A percentile compares a stretch with the other conserved stretches of the same genome.
Evolutionary conservation across 2,888 invertebrate species (phyloP).

Genomic region (Byasa hedistus): DNA sequence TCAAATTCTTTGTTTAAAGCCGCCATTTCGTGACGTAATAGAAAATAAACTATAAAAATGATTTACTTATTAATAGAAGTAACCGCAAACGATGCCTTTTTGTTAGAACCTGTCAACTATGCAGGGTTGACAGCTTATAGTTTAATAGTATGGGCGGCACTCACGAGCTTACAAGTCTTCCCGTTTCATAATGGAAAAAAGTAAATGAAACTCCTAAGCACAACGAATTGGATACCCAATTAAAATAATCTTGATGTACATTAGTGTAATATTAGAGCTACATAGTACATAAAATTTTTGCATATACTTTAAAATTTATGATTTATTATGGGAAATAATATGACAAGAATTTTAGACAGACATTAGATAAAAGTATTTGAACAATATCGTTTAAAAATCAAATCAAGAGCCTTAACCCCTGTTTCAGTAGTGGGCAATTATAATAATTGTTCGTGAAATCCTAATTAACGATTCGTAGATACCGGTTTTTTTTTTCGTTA

Average conservation of each 20-base stretch:
- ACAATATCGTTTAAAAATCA: not conserved
- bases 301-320: not conserved
- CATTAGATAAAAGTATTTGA: not conserved
- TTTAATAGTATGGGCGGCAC: not conserved
- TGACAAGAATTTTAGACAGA: not conserved
- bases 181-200: not conserved
- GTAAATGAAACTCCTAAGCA: not conserved
- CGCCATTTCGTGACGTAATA: too few relatives aligned
- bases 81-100: not conserved
- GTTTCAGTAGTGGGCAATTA: conserved; percentile 4
- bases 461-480: not conserved
- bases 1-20: too few relatives aligned
- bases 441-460: conserved; percentile 7
- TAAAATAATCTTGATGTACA: not conserved
- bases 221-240: not conserved
- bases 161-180: not conserved
- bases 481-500: conserved; percentile 6
- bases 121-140: too few relatives aligned
- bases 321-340: not conserved
- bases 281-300: not conserved
- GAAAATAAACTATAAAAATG: too few relatives aligned
- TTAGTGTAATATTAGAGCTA: not conserved
- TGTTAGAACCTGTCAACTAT: too few relatives aligned
- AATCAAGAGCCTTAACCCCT: not conserved
- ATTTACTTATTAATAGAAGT: not conserved